Base-by-base conservation (phyloP, 30 jellyfish, hydroid and myxozoan genomes). In the Sanderia malayensis region DNA sequence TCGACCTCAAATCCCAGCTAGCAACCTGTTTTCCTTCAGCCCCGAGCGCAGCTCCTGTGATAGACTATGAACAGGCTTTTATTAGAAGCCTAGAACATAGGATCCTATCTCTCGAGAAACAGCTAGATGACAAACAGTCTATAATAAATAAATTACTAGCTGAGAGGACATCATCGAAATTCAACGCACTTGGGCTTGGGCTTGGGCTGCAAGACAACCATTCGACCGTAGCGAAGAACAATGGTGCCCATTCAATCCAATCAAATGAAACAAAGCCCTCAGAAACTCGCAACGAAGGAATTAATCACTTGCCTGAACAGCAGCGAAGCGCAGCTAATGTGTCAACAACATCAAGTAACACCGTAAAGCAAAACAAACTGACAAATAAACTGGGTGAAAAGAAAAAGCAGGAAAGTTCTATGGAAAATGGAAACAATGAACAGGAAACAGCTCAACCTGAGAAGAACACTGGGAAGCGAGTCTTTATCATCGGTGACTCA, bases 271-370 rank as follows among this genome's bases (percentile, higher is more conserved):
- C 81, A 69, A 69, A 69, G 69, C 9, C 69, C 55, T 30, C 83
- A 71, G 62, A 64, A 18, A 64, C 73, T 71, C 83, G 21, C 10
- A 71, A 71, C 72, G 37, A 71, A 71, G 83, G 53, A 49, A 71
- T 71, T 18, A 70, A 71, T 71, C 61, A 73, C 73, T 71, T 71
- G 83, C 73, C 83, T 29, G 53, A 71, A 71, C 83, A 49, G n/a
- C n/a, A n/a, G n/a, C n/a, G n/a, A n/a, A n/a, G n/a, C n/a, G n/a
- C n/a, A n/a, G n/a, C n/a, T n/a, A n/a, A n/a, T n/a, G n/a, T n/a
- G n/a, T n/a, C n/a, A n/a, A n/a, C n/a, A n/a, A n/a, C n/a, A n/a
- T n/a, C n/a, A n/a, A n/a, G n/a, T n/a, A n/a, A n/a, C n/a, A n/a
- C n/a, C n/a, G n/a, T n/a, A n/a, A n/a, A n/a, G n/a, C n/a, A n/a